These are phyloP conservation scores for Drosophila demipolita DNA, from an alignment of 2,888 invertebrate genomes.

Conservation along the genomic window DNA sequence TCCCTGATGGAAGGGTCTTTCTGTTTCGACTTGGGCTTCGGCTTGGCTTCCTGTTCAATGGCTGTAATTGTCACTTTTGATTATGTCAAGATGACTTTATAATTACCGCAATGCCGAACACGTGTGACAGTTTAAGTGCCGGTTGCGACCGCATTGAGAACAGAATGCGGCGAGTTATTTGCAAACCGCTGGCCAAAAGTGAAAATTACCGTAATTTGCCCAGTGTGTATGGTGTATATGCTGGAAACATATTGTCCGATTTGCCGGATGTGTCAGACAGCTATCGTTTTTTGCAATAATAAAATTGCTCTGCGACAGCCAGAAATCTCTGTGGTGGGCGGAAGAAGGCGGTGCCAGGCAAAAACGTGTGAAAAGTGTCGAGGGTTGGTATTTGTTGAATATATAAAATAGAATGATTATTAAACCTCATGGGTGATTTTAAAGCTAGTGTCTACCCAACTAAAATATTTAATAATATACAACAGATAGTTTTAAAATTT, in stretches of 20 bases:
- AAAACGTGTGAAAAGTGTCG: slow-evolving; percentile 49
- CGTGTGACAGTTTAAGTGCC: slow-evolving; percentile 81
- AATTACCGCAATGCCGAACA: slow-evolving; percentile 74
- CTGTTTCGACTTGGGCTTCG: neutral
- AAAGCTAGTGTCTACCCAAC: neutral
- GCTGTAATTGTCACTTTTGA: slow-evolving; percentile 83
- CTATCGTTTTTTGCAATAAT: slow-evolving; percentile 10
- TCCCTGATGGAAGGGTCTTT: slow-evolving; percentile 3
- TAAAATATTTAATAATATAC: neutral
- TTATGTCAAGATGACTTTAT: slow-evolving; percentile 83
- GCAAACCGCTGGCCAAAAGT: slow-evolving; percentile 67
- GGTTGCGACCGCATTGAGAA: slow-evolving; percentile 60
- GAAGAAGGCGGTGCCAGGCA: slow-evolving; percentile 43
- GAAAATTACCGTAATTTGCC: slow-evolving; percentile 74
- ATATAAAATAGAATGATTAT: neutral
- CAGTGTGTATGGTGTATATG: slow-evolving; percentile 10
- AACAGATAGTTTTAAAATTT: neutral
- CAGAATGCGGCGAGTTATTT: slow-evolving; percentile 60
- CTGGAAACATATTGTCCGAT: slow-evolving; percentile 47
- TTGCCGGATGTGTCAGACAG: slow-evolving; percentile 57
- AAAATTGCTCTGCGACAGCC: slow-evolving; percentile 6
- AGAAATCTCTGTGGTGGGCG: slow-evolving; percentile 52
- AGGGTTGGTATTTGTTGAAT: slow-evolving; percentile 36
- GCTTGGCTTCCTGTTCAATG: slow-evolving; percentile 69
- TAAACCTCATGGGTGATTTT: neutral